phyloP scores from a whole-genome alignment of 2,113 vertebrate genomes.

The Pygathrix nemaeus region DNA sequence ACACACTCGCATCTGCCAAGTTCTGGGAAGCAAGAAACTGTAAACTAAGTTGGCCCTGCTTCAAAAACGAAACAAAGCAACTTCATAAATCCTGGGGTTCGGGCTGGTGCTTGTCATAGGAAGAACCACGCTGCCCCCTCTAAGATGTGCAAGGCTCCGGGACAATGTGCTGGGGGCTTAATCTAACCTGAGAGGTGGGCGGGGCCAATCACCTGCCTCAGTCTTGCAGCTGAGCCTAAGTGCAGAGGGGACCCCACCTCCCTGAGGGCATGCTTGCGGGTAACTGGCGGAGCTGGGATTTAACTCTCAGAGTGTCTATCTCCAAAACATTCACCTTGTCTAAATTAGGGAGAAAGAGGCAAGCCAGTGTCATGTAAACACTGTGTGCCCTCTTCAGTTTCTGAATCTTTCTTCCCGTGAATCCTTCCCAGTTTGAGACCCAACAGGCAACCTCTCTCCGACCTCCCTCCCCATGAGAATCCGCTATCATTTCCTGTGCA shows the following conservation, averaged over 20 bases:
- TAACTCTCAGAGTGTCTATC: accelerated
- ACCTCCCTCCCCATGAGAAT: accelerated
- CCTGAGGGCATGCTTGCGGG: accelerated
- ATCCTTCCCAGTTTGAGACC: neutral
- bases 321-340: neutral
- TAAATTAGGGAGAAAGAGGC: too few relatives aligned
- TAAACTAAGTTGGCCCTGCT: neutral
- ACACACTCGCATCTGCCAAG: neutral
- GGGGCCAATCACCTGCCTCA: accelerated
- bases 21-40: neutral
- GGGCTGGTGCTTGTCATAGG: neutral
- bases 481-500: accelerated
- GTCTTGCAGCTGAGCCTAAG: accelerated
- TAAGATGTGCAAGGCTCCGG: accelerated
- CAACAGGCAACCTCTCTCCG: accelerated
- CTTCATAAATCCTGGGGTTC: neutral
- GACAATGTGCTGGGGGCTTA: accelerated
- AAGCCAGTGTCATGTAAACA: accelerated
- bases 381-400: neutral
- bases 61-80: neutral
- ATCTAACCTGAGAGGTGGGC: too few relatives aligned
- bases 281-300: accelerated
- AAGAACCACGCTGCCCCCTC: accelerated
- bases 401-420: neutral
- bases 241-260: accelerated